These are phyloP conservation scores for Popillia japonica DNA, from an alignment of 1,140 invertebrate species.

Conservation along the genomic window DNA sequence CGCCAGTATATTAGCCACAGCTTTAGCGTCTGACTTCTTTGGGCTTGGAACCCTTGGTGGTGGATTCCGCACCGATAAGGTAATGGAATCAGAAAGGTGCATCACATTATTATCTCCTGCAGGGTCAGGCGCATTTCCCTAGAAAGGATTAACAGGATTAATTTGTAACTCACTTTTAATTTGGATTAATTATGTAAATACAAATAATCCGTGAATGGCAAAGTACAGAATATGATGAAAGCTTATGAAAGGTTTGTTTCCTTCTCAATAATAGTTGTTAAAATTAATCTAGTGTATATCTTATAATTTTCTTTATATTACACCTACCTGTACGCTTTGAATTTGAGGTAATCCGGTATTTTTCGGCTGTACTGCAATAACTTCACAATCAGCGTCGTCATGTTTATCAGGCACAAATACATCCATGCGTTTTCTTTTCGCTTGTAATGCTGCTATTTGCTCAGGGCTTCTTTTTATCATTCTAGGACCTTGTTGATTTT, in stretches of 20 bases:
- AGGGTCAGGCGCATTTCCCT: constrained; percentile 52
- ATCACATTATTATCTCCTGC: constrained; percentile 65
- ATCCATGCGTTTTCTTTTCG: constrained; percentile 64
- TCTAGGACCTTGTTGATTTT: constrained; percentile 43
- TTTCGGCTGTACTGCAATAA: constrained; percentile 76
- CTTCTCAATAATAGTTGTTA: too few species aligned
- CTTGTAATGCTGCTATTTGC: constrained; percentile 46
- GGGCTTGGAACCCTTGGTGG: constrained; percentile 52
- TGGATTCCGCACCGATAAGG: constrained; percentile 69
- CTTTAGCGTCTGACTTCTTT: constrained; percentile 73
- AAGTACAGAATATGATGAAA: too few species aligned
- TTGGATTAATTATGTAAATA: too few species aligned
- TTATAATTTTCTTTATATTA: background rate
- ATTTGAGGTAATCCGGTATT: constrained; percentile 76
- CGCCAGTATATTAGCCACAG: constrained; percentile 77
- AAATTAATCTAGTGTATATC: background rate
- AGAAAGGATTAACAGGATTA: constrained; percentile 32
- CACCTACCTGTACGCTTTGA: constrained; percentile 71
- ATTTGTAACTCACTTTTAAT: background rate
- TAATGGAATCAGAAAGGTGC: constrained; percentile 70
- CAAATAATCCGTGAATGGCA: too few species aligned
- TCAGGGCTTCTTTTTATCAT: constrained; percentile 49
- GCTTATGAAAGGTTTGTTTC: too few species aligned
- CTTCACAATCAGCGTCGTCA: constrained; percentile 70
- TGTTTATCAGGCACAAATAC: constrained; percentile 67